Base-by-base conservation (phyloP, 1,140 invertebrate genomes). In the Cardiocondyla obscurior region DNA sequence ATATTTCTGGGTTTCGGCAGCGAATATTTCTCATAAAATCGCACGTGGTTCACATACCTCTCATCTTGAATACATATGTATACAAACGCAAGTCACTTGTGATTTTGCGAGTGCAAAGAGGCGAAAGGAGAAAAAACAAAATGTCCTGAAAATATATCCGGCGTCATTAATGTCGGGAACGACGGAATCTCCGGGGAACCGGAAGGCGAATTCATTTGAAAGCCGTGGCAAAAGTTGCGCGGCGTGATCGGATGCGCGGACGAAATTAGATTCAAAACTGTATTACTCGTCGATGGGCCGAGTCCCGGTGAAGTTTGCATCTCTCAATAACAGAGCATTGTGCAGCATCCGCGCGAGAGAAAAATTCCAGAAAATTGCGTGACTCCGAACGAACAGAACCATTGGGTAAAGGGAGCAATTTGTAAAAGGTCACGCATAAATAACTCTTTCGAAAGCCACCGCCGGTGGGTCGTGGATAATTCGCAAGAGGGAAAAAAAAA, bases 221-320 rank as follows among this genome's bases (percentile, higher is more conserved):
- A 42, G 25, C 39, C 36, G 30, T 22, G 53, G 55, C 39, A 44
- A 51, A 74, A 58, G 70, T 73, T 72, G 51, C 22, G 8, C n/a
- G 69, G 19, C 36, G 55, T 51, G 70, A 73, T 74, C 53, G 51
- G 36, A 2, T 12, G n/a, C 36, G 70, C 53, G 36, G 25, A 28
- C n/a, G n/a, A 74, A 60, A 74, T 74, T 74, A 74, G 72, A 74
- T 74, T 60, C 46, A 39, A 60, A 74, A 74, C 55, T 60, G 39
- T 74, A 74, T 74, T 74, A 74, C 42, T 73, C 19, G 39, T 57
- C 58, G 55, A 58, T 42, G 72, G 72, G 25, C n/a, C n/a, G 39
- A 74, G 60, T 74, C 60, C 72, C n/a, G 7, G n/a, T 30, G 30
- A 74, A 74, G 39, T 74, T 74, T 33, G 16, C 55, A 60, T 74